Evolutionary conservation across 2,888 invertebrate genomes (phyloP), one percentile per base, ranked within the genome.

Genomic region (Drosophila demipolita): DNA sequence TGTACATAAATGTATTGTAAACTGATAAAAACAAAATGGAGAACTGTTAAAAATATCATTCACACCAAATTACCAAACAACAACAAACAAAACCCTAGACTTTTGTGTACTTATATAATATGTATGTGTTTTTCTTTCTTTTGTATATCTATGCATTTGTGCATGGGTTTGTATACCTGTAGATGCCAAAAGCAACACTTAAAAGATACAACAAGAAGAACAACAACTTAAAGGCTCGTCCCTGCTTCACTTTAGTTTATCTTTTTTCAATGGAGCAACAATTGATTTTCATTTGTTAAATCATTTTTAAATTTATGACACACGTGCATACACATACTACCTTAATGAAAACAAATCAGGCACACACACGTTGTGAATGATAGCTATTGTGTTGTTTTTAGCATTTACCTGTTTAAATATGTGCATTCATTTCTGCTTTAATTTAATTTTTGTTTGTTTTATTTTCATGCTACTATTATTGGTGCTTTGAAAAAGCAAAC

Each of bases 1-100:
- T 87, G 85, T 85, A 85, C 72, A 83, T 87, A 85, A 82, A 82
- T 87, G 75, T 79, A 87, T 77, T 85, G 81, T 82, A 85, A 83
- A 85, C 79, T 81, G 63, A 75, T 66, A 26, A 36, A 38, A 55
- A 26, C 7, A 55, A 36, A 36, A 26, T 23, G 23, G 45, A 35
- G 20, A 69, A 70, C 23, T 70, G 61, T 74, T 76, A 29, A 36
- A 76, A 80, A 75, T 79, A 74, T 79, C 87, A 87, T 81, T 83
- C 82, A 87, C 88, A 81, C 88, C 85, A 74, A 82, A 70, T 78
- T 58, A 70, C 67, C 60, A 73, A 66, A 67, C 66, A 71, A 66
- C 29, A 61, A 66, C 35, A 66, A 35, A 35, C 45, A 40, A 12
- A 45, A 52, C 57, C 55, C 71, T 72, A 54, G 61, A 82, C 70